Conservation (phyloP, 2,113 vertebrate genomes). For the Perca fluviatilis region DNA sequence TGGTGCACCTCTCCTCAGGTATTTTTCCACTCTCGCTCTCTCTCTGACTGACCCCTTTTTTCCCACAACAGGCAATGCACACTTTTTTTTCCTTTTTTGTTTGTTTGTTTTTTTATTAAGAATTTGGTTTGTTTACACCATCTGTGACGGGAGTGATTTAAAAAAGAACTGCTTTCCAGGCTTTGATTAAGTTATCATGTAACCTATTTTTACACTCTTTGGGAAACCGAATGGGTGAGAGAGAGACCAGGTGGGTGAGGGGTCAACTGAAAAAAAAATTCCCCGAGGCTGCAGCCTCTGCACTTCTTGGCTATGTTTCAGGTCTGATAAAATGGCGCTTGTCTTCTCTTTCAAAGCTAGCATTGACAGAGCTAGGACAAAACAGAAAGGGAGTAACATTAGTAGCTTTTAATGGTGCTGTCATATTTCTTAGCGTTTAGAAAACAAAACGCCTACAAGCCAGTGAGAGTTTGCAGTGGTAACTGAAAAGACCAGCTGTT, state of each 20-base stretch:
- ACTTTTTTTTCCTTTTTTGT: not conserved
- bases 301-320: conserved; percentile 85
- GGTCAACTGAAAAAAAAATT: conserved; percentile 37
- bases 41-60: conserved; percentile 19
- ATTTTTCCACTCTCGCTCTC: conserved; percentile 39
- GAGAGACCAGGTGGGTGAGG: conserved; percentile 46
- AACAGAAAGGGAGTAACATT: conserved; percentile 9
- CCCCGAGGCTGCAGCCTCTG: conserved; percentile 61
- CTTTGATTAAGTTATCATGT: conserved; percentile 82
- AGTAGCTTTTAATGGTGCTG: conserved; percentile 10
- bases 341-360: conserved; percentile 66
- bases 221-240: conserved; percentile 35
- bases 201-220: conserved; percentile 73
- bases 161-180: conserved; percentile 55
- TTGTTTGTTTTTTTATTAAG: conserved; percentile 24
- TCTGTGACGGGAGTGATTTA: conserved; percentile 10
- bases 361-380: conserved; percentile 7
- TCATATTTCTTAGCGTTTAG: not conserved
- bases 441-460: conserved; percentile 21
- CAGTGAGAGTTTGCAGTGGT: not conserved
- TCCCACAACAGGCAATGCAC: not conserved
- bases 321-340: conserved; percentile 87
- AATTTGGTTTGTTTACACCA: conserved; percentile 26
- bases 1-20: conserved; percentile 78
- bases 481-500: conserved; percentile 27